Base-by-base conservation (phyloP, 2,797 vertebrate genomes). In the Rhabdomys pumilio region DNA sequence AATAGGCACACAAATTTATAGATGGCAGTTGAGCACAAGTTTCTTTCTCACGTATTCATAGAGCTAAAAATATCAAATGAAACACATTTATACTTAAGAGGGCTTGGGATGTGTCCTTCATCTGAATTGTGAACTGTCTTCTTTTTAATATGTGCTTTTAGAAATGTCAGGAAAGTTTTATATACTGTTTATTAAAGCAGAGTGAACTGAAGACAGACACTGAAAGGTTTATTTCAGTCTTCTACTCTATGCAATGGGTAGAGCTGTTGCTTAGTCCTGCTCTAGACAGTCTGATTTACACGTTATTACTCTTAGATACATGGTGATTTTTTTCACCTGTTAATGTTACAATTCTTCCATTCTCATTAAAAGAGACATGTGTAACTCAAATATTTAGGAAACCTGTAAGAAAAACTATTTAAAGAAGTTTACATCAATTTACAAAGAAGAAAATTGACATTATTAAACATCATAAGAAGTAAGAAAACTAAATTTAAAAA, bases 1-100 rank as follows among this genome's bases (percentile, higher is more conserved):
- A 93, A 75, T 94, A 95, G 47, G 50, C 67, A 63, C 47, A 53
- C 4, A 83, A 94, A 92, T 97, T 91, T 96, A 93, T 85, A 91
- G 90, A 44, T 73, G n/a, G 50, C 19, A n/a, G 65, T 7, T 87
- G 55, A 92, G 61, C 53, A 86, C 50, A 81, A 38, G 44, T 95
- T 87, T 87, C 41, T 90, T 89, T 91, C 41, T 96, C 72, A 95
- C 76, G 10, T 59, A 93, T 61, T 91, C 59, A 38, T 29, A 53
- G 41, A 65, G 80, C 86, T 96, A 79, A 92, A 97, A 96, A 92
- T 94, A 94, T 26, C 86, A 86, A 77, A 20, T 73, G 65, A 59
- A 96, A 61, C 41, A 72, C 73, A 67, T 93, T 95, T 86, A 59
- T 77, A 75, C 24, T 75, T 50, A 76, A 87, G 90, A 92, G 20